Evolutionary conservation across 2,113 vertebrate species (phyloP).

Genomic region (Tilapia sparmanii): DNA sequence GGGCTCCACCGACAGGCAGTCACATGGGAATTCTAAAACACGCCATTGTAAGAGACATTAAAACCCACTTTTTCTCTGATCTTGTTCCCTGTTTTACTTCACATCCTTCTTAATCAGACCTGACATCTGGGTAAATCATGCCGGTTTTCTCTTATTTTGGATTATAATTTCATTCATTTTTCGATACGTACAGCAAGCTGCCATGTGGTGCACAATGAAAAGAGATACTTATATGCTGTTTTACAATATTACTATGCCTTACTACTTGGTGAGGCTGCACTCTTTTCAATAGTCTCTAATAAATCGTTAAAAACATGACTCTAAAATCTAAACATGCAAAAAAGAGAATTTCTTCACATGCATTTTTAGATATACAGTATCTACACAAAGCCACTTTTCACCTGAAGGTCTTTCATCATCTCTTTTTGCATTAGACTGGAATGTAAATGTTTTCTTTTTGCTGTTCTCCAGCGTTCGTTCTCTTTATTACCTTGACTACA

Average conservation of each 20-base stretch:
- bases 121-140: not conserved
- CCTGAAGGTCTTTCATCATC: not conserved
- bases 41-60: not conserved
- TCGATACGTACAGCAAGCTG: not conserved
- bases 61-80: not conserved
- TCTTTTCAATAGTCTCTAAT: not conserved
- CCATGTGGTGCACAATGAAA: not conserved
- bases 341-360: not conserved
- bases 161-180: not conserved
- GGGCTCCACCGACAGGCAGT: not conserved
- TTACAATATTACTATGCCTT: not conserved
- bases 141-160: not conserved
- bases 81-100: not conserved
- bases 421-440: not conserved
- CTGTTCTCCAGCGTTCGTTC: not conserved
- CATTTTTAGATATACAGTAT: not conserved
- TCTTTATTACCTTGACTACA: not conserved
- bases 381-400: not conserved
- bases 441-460: not conserved
- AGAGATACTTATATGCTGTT: not conserved
- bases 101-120: not conserved
- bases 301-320: not conserved
- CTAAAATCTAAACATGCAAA: not conserved
- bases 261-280: not conserved
- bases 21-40: not conserved